Base-by-base conservation (phyloP, 2,797 vertebrate genomes). In the Centropyge bicolor region DNA sequence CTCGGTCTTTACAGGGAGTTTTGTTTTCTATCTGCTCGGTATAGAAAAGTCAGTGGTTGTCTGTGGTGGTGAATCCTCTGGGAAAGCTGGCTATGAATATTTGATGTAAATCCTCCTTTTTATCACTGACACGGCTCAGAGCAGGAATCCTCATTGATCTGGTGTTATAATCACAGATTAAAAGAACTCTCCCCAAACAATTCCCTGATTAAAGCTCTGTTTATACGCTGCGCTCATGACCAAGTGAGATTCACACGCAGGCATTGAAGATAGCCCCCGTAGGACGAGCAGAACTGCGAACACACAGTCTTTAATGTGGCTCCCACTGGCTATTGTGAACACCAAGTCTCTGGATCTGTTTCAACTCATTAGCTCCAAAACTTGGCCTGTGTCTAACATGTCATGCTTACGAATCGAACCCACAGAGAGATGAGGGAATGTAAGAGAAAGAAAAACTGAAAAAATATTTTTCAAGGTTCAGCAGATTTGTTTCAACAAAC, bases 311-410 rank as follows among this genome's bases (percentile, higher is more conserved):
- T 92, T 94, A 92, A 90, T 91, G 88, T 89, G 74, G 78, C 83
- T 89, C 87, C 92, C 83, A 85, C 69, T 80, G 90, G 86, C 81
- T 90, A 79, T 78, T 87, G 86, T 88, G 88, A 92, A 90, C 88
- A 92, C 78, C 54, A 70, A 89, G 86, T 89, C 75, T 83, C 86
- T 95, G 87, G 69, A 89, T 91, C 92, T 91, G 88, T 92, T 95
- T 93, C 93, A 92, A 87, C 91, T 95, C 95, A 91, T 96, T 96
- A 92, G 94, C 87, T 94, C 83, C 88, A 70, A 91, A 93, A 94
- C 93, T 91, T 94, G 95, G 94, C 93, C 89, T 46, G 86, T 74
- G 61, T 89, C 89, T 80, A 22, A 88, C 91, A 90, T 62, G 89
- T 90, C 92, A 64, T 62, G 75, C 89, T 92, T 82, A 57, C 84